Evolutionary conservation across 1,140 invertebrate genomes (phyloP), one percentile per base, ranked within the genome.

Genomic region (Drosophila novamexicana): DNA sequence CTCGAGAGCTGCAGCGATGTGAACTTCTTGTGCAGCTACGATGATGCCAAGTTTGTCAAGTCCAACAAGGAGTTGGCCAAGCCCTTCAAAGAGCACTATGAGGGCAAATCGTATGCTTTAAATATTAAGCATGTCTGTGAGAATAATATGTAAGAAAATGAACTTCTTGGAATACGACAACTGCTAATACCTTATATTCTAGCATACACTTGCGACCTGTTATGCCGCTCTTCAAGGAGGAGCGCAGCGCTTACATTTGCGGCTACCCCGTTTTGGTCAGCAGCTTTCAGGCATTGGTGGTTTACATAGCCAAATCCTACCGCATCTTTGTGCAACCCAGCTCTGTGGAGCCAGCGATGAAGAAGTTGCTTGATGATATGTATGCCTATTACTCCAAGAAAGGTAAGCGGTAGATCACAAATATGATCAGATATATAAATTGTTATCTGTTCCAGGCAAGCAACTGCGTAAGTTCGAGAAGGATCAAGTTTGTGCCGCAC

Each of bases 261-360:
- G 49, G 56, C 6, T 73, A 78, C 67, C 91, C 91, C 6, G 59
- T 92, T 8, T 54, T 90, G 6, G 34, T 76, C 9, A 81, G 77
- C 45, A 75, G 53, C 14, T 92, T 92, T 39, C 37, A 80, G 22
- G 88, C 72, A 0, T 59, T 71, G 0, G 85, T 92, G 1, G 77
- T 81, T 0, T 82, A 81, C 59, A 77, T 79, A 0, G 66, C 74
- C 4, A 82, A 75, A 18, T 54, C 78, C 1, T 93, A 93, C 49
- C 94, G 93, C 45, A 79, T 96, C 1, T 96, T 94, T 88, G 88
- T 96, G 1, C 95, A 96, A 72, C 93, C 93, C 49, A 62, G 80
- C 0, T 53, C 78, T 1, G 93, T 94, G 67, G 70, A 85, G 0
- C 81, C 93, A 3, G n/a, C 50, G n/a, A 76, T 91, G 50, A 65